Evolutionary conservation across 2,888 invertebrate species (phyloP), one percentile per base, ranked within the genome.

Genomic region (Philereme transversata): DNA sequence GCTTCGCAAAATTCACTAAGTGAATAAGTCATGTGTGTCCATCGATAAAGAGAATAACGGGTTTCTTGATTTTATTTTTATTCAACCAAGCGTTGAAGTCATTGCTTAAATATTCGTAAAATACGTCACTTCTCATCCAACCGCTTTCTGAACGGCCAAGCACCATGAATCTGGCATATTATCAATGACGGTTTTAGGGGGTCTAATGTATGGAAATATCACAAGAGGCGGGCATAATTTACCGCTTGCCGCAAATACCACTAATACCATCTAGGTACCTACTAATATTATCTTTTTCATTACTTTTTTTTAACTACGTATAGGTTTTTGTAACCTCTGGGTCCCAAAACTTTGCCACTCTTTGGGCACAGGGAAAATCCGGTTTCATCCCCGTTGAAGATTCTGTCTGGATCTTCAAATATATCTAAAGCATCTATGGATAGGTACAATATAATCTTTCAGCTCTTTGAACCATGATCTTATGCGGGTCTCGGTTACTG

Each of bases 321-420:
- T n/a, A 56, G 10, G 6, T 44, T 56, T 4, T 10, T 10, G 5
- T 35, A 11, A 4, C 56, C 56, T 45, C 22, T 49, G 3, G 41
- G 41, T 1, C 41, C 56, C 6, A 56, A 35, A n/a, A 56, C 56
- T 38, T 50, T 50, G 4, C 56, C 50, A 38, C 44, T 38, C 45
- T 52, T 48, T 8, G 59, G 59, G 36, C 44, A 50, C 9, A 54
- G 9, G n/a, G 11, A 6, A 44, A 59, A 56, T 5, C 44, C 56
- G n/a, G 10, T 44, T 35, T 55, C 54, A 41, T 51, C 47, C 7
- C 5, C 22, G 45, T 56, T 56, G 10, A 56, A 50, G 5, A 56
- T 41, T 22, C 56, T 43, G 8, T 40, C 34, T 3, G 48, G 54
- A 48, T 44, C 35, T 5, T 49, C 22, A 6, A 56, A 35, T 10